Conservation (phyloP, 2,797 vertebrate species). For the Platyrinchus mystaceus region DNA sequence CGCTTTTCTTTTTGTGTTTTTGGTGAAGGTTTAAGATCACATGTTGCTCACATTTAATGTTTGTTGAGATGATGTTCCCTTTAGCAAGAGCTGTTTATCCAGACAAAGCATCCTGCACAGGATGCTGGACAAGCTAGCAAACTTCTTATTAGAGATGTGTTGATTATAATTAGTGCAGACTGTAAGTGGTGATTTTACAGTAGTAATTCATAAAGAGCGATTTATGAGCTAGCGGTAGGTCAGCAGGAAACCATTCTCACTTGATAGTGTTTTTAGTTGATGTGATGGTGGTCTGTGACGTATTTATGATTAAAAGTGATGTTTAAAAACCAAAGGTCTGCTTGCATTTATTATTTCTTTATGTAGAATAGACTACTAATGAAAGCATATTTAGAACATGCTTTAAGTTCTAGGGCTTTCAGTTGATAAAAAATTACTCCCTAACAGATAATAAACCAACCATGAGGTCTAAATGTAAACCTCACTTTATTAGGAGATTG, state of each 20-base stretch:
- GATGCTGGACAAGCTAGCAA: neutral
- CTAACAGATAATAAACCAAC: neutral
- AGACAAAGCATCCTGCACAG: neutral
- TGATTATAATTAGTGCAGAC: neutral
- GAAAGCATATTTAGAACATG: neutral
- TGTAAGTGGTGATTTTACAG: neutral
- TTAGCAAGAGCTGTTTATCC: neutral
- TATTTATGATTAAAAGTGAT: neutral
- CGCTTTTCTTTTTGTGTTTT: neutral
- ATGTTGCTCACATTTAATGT: neutral
- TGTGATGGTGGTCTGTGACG: neutral
- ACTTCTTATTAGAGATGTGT: accelerated
- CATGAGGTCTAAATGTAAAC: neutral
- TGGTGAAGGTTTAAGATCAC: neutral
- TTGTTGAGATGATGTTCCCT: neutral
- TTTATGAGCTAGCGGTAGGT: neutral
- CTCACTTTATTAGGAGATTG: neutral
- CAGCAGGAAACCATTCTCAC: neutral
- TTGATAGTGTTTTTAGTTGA: neutral
- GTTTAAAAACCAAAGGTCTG: neutral
- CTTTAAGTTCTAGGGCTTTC: neutral
- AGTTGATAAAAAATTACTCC: neutral
- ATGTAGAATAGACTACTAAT: neutral
- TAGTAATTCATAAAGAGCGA: neutral
- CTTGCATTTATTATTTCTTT: neutral